Evolutionary conservation across 2,888 invertebrate species (phyloP), one percentile per base, ranked within the genome.

Genomic region (Amitus sp.): DNA sequence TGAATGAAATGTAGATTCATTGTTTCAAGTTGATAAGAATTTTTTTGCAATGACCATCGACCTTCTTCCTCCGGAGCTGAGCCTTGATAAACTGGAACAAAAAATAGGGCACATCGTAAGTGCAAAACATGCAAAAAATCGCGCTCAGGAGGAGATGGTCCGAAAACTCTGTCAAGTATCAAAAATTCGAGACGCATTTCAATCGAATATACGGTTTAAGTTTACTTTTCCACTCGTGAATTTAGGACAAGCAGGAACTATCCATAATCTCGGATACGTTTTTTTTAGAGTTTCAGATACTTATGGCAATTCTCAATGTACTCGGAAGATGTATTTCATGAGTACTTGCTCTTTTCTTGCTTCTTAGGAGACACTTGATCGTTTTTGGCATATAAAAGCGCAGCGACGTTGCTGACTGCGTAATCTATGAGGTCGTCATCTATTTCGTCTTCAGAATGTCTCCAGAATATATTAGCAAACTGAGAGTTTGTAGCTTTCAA

Each of bases 361-460:
- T n/a, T n/a, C n/a, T n/a, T n/a, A n/a, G n/a, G n/a, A n/a, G n/a
- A n/a, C n/a, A n/a, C n/a, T n/a, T n/a, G n/a, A n/a, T n/a, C 30
- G 1, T 53, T 52, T 34, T 68, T 58, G 7, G n/a, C n/a, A n/a
- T 73, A 72, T 1, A 92, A 80, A 0, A 92, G 82, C 13, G 85
- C 84, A 0, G 89, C 87, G 1, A 92, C 84, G 58, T 88, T 88
- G 60, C 90, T 88, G 28, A 90, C 87, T 23, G 90, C 87, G 75
- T 95, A 96, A 80, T 95, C 93, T 15, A 95, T 84, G 13, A 96
- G 83, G 83, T 96, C 96, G 4, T n/a, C n/a, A n/a, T n/a, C n/a
- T n/a, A n/a, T n/a, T n/a, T n/a, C n/a, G n/a, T n/a, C n/a, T n/a
- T n/a, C n/a, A n/a, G n/a, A n/a, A n/a, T n/a, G n/a, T n/a, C n/a